A percentile compares a stretch with the other conserved stretches of the same genome.
Conservation (phyloP, 1,140 invertebrate species). For the Dendroctonus ponderosae region DNA sequence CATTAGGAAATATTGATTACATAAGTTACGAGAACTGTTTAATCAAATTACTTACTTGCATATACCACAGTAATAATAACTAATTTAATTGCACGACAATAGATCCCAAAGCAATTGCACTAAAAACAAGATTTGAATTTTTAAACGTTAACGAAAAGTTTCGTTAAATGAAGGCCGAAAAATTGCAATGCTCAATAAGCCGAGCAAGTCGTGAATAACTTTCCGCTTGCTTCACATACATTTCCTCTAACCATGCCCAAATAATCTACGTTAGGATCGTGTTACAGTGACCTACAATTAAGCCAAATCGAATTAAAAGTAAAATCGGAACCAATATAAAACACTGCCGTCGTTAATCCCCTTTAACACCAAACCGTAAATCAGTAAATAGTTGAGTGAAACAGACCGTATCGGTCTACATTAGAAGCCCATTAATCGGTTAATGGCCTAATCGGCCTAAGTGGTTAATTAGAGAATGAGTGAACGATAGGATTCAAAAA, state of each 20-base stretch:
- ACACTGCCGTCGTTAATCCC: slow-evolving; percentile 7
- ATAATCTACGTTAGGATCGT: slow-evolving; percentile 25
- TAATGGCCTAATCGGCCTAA: slow-evolving; percentile 12
- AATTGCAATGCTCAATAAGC: too few species aligned
- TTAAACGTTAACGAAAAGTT: too few species aligned
- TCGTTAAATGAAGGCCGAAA: too few species aligned
- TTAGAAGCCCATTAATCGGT: slow-evolving; percentile 24
- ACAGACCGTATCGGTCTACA: slow-evolving; percentile 29
- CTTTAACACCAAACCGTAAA: slow-evolving; percentile 6
- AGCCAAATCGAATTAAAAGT: slow-evolving; percentile 20
- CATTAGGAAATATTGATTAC: too few species aligned
- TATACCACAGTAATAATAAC: too few species aligned
- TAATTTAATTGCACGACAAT: too few species aligned
- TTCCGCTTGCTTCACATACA: slow-evolving; percentile 20
- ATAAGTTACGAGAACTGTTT: too few species aligned
- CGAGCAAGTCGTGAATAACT: slow-evolving; percentile 17
- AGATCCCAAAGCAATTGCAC: too few species aligned
- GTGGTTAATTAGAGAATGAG: background rate
- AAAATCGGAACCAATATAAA: slow-evolving; percentile 23
- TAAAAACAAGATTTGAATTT: too few species aligned
- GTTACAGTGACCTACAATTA: slow-evolving; percentile 33
- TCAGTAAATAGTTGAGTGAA: slow-evolving; percentile 18
- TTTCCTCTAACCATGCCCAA: slow-evolving; percentile 13
- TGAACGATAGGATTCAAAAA: background rate
- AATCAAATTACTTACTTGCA: too few species aligned